phyloP scores from a whole-genome alignment of 2,797 vertebrate genomes.

The Poeciliopsis presidionis region DNA sequence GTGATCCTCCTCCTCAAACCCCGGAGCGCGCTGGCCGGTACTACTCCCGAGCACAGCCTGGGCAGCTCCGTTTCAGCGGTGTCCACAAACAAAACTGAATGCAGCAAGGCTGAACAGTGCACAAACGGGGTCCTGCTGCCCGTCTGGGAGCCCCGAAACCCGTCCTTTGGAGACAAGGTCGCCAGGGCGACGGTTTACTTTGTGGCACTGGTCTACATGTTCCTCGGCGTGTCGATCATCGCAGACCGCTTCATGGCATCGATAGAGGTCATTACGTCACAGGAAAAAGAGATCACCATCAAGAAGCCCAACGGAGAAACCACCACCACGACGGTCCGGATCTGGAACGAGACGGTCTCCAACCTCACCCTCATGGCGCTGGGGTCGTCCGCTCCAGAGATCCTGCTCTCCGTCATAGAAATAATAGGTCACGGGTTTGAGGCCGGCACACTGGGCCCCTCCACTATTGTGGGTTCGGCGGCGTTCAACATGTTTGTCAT shows the following conservation, averaged over 20 bases:
- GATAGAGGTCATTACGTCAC: constrained; percentile 99
- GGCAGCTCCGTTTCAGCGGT: constrained; percentile 77
- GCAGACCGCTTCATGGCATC: constrained; percentile 99
- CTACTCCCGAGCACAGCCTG: constrained; percentile 60
- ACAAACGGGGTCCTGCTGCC: constrained; percentile 90
- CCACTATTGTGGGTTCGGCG: constrained; percentile 97
- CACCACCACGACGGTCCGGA: constrained; percentile 93
- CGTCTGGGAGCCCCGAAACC: constrained; percentile 94
- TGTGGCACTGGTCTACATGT: constrained; percentile 98
- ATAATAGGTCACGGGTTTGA: constrained; percentile 92
- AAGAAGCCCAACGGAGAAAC: constrained; percentile 98
- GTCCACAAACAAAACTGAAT: constrained; percentile 78
- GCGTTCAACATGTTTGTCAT: constrained; percentile 99
- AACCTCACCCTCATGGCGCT: constrained; percentile 98
- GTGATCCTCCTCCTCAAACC: constrained; percentile 81
- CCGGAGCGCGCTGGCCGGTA: constrained; percentile 72
- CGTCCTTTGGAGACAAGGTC: constrained; percentile 96
- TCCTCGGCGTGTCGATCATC: constrained; percentile 97
- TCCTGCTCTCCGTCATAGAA: constrained; percentile 96
- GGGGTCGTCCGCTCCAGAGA: constrained; percentile 96
- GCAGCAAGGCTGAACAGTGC: constrained; percentile 86
- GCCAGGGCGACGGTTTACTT: constrained; percentile 97
- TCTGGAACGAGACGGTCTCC: constrained; percentile 99
- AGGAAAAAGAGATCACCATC: constrained; percentile 98
- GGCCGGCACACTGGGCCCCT: constrained; percentile 91